Base-by-base conservation (phyloP, 2,797 vertebrate species). In the Sebastes matsubarae region DNA sequence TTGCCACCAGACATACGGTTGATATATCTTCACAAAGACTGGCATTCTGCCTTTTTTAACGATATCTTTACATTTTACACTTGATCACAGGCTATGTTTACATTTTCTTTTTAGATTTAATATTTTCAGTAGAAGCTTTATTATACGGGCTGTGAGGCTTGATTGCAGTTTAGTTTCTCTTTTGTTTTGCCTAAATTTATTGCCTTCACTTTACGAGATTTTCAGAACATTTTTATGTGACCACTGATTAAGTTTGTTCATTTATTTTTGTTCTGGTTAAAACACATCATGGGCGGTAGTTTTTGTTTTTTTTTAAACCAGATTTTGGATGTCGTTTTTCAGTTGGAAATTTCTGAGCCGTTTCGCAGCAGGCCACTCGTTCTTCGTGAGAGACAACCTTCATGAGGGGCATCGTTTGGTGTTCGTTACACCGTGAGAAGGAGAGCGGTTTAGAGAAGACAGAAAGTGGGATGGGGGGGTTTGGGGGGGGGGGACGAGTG, bases 361-460 rank as follows among this genome's bases (percentile, higher is more conserved):
- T 57, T 50, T 77, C 4, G 4, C 16, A 69, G 72, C 60, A 12
- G 61, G 61, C 68, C 67, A 29, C 38, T 74, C 13, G 4, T 57
- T 66, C 79, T 78, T 60, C 66, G 61, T 68, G 68, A 77, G 80
- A 74, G 58, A 69, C 83, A 86, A 89, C 79, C 89, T 85, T 90
- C 84, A 80, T 52, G 57, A 89, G 85, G 85, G 83, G 77, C 77
- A 71, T 87, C 72, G 25, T 88, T 91, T 79, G 78, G 89, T 91
- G 86, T 92, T 90, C 3, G 18, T 89, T 91, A 86, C 86, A 80
- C 71, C 64, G 84, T 88, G 91, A 91, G 87, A 91, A 92, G 90
- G 83, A 84, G 82, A 83, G 83, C 77, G 64, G 79, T 89, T 85
- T 81, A 72, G 81, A 87, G 82, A 88, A 82, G 83, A 82, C 75